Base-by-base conservation (phyloP, 2,113 vertebrate genomes). In the Andinoacara biseriatus region DNA sequence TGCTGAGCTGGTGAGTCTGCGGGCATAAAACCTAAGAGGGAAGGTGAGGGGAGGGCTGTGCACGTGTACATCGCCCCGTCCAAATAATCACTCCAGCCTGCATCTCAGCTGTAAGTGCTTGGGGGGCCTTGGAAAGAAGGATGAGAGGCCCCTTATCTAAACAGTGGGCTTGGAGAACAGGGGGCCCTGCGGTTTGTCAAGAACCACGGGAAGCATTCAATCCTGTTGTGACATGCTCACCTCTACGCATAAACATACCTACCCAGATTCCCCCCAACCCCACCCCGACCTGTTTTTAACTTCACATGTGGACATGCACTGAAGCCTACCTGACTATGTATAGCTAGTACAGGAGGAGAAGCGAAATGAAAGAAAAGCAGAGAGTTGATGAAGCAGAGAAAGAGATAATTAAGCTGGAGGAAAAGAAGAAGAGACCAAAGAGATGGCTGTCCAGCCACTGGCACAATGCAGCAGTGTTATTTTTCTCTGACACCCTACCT, bases 151-250 rank as follows among this genome's bases (percentile, higher is more conserved):
- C 87, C 76, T 84, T 90, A 82, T 90, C 84, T 76, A 94, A 94
- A 94, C 91, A 94, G 72, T 87, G 58, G 10, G 79, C 84, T 59
- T 57, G 65, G 74, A 83, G 76, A 79, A 78, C 29, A 6, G 74
- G 76, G 81, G 77, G 78, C 31, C 38, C 83, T 38, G 74, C 17
- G 77, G 81, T 74, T 90, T 78, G 74, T 91, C 90, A 88, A 90
- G 88, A 92, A 90, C 89, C 82, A 76, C 49, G 7, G 93, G 93
- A 95, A 94, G 90, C 88, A 82, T 93, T 93, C 89, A 92, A 94
- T 94, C 91, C 86, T 89, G 87, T 88, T 87, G 90, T 90, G 91
- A 93, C 92, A 93, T 72, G 87, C 87, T 91, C 86, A 82, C 87
- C 90, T 89, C 86, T 0, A 76, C 20, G 29, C 76, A 57, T 83